A percentile compares a stretch with the other conserved stretches of the same genome.
phyloP scores from a whole-genome alignment of 1,140 invertebrate genomes.

The Tigriopus japonicus region DNA sequence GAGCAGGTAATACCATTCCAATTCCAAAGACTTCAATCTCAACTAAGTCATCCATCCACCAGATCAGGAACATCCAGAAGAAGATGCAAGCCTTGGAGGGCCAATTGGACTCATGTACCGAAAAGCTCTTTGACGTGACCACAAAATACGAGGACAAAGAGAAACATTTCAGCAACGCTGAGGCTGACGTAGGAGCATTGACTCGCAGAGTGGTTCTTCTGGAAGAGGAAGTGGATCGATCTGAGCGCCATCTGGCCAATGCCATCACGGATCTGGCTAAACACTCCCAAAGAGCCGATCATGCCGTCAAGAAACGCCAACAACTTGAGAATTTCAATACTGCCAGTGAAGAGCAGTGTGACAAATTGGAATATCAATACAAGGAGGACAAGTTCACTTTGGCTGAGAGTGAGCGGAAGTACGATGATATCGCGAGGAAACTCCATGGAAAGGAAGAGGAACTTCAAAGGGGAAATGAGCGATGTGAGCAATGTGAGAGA shows the following conservation, averaged over 20 bases:
- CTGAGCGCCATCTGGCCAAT: not conserved
- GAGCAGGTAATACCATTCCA: not conserved
- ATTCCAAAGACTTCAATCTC: not conserved
- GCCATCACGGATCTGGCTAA: not conserved
- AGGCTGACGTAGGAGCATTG: conserved; percentile 1
- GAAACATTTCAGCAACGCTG: conserved; percentile 2
- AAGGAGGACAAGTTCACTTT: conserved; percentile 10
- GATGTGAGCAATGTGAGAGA: not conserved
- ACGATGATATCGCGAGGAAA: conserved; percentile 7
- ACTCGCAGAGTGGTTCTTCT: not conserved
- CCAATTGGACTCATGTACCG: conserved; percentile 4
- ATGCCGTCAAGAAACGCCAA: not conserved
- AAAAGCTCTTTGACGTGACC: conserved; percentile 2
- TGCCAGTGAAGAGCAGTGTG: not conserved
- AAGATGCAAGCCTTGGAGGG: conserved; percentile 11
- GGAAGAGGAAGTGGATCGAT: conserved; percentile 7
- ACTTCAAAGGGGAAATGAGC: not conserved
- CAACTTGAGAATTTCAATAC: not conserved
- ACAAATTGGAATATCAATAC: conserved; percentile 2
- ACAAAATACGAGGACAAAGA: conserved; percentile 4
- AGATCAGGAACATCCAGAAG: conserved; percentile 7
- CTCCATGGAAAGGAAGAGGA: not conserved
- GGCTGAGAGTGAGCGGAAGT: conserved; percentile 1
- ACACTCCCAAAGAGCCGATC: conserved; percentile 1
- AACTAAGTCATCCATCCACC: not conserved